Evolutionary conservation across 1,140 invertebrate genomes (phyloP), one percentile per base, ranked within the genome.

Genomic region (Diuraphis noxia): DNA sequence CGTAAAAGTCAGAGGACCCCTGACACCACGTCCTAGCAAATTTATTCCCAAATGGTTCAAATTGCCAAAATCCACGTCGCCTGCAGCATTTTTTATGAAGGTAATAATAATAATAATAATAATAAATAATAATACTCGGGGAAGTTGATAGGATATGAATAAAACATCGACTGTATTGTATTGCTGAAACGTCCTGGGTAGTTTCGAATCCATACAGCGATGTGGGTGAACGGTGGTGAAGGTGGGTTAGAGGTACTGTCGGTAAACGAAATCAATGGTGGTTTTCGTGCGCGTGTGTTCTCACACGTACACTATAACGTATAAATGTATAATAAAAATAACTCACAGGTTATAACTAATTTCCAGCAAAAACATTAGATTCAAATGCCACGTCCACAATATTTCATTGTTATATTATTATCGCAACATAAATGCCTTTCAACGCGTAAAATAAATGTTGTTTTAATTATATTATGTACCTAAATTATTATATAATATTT

Each of bases 21-120:
- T 63, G 49, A 88, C 36, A 88, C 56, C 52, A 2, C 72, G 40
- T 72, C 87, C 72, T 30, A 23, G 72, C 30, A 79, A 90, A 81
- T 49, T 38, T 90, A 79, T 90, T 90, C 88, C 63, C 87, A 63
- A 88, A 43, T 9, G 56, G 41, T 77, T 77, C 72, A 79, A 79
- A 90, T 79, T 79, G 72, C 88, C 88, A 79, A 90, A 79, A 90
- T 81, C 72, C 41, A 79, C 41, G 72, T 90, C 34, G 10, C 88
- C 63, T 41, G 41, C n/a, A 49, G 43, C 21, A 81, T 77, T 90
- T 89, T 87, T 90, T 90, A 90, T 89, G 63, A 79, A 89, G 88
- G 88, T 79, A 89, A 89, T 89, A 89, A 89, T 89, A 88, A 88
- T 88, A 79, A 56, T 56, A 72, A 77, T 89, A 88, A 88, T 88